phyloP scores from a whole-genome alignment of 2,113 vertebrate genomes.

The Cathartes aura region DNA sequence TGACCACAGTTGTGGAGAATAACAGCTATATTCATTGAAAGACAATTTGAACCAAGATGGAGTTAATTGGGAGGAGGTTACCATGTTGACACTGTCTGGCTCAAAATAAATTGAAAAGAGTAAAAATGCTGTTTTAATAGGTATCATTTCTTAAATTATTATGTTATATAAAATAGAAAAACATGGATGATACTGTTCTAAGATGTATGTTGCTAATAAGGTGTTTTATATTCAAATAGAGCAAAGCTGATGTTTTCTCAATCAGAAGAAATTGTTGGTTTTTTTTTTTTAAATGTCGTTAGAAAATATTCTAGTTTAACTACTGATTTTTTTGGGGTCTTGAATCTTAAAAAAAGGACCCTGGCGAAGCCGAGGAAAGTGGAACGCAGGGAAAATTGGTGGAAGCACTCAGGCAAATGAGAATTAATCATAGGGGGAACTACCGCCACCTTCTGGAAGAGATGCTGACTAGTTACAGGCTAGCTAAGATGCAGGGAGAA shows the following conservation, averaged over 20 bases:
- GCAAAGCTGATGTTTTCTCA: background rate
- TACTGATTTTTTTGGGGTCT: conserved; percentile 85
- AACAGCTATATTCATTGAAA: background rate
- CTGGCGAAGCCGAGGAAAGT: conserved; percentile 80
- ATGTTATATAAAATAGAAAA: background rate
- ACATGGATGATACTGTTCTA: background rate
- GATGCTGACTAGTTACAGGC: conserved; percentile 89
- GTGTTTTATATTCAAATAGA: background rate
- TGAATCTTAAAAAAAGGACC: conserved; percentile 89
- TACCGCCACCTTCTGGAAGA: conserved; percentile 96
- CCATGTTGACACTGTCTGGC: background rate
- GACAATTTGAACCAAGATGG: background rate
- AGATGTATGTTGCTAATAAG: background rate
- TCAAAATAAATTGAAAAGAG: background rate
- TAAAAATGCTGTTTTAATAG: background rate
- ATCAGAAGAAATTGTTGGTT: background rate
- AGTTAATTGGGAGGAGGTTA: background rate
- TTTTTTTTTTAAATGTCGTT: conserved; percentile 34
- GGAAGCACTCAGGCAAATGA: conserved; percentile 97
- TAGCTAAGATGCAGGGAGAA: conserved; percentile 82
- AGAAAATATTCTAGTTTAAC: conserved; percentile 72
- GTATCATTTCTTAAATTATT: rapidly evolving
- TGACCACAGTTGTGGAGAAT: background rate
- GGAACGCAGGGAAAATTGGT: conserved; percentile 90
- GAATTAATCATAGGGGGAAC: conserved; percentile 96